These are phyloP conservation scores for Clarias pachynema DNA, from an alignment of 2,797 vertebrate genomes.

Conservation along the genomic window DNA sequence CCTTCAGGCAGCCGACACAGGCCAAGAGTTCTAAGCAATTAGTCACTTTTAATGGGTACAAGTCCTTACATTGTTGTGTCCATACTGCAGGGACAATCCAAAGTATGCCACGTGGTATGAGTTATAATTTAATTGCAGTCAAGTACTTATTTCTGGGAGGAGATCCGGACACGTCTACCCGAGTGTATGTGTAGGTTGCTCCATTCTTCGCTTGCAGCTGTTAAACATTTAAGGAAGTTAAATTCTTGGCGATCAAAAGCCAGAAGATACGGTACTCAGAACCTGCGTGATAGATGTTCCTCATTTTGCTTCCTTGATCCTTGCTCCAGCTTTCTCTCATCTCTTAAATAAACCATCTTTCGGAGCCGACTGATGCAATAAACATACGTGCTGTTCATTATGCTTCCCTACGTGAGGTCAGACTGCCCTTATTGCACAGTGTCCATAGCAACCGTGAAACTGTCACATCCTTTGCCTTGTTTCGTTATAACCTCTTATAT, in stretches of 20 bases:
- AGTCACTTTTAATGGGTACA: slow-evolving; percentile 46
- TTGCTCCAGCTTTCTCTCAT: neutral
- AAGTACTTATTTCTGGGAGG: slow-evolving; percentile 46
- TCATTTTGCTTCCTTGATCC: slow-evolving; percentile 29
- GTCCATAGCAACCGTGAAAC: slow-evolving; percentile 58
- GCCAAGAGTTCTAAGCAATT: slow-evolving; percentile 37
- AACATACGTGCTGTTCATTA: slow-evolving; percentile 42
- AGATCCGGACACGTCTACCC: neutral
- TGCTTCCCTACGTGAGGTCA: slow-evolving; percentile 45
- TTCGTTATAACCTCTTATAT: slow-evolving; percentile 23
- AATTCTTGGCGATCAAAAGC: slow-evolving; percentile 28
- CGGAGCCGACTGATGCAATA: slow-evolving; percentile 27
- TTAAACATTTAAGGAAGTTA: slow-evolving; percentile 36
- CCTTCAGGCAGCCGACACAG: slow-evolving; percentile 14
- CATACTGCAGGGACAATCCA: slow-evolving; percentile 17
- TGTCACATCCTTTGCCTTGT: slow-evolving; percentile 34
- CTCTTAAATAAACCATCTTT: slow-evolving; percentile 15
- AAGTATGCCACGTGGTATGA: slow-evolving; percentile 34
- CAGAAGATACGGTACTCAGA: neutral
- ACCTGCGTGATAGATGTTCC: slow-evolving; percentile 20
- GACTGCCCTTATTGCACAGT: slow-evolving; percentile 44
- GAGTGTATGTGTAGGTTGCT: slow-evolving; percentile 23
- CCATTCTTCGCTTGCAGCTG: slow-evolving; percentile 44
- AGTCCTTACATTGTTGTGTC: slow-evolving; percentile 38
- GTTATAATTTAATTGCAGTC: slow-evolving; percentile 51